phyloP scores from a whole-genome alignment of 2,113 vertebrate genomes.

The Phylloscopus whistleri region DNA sequence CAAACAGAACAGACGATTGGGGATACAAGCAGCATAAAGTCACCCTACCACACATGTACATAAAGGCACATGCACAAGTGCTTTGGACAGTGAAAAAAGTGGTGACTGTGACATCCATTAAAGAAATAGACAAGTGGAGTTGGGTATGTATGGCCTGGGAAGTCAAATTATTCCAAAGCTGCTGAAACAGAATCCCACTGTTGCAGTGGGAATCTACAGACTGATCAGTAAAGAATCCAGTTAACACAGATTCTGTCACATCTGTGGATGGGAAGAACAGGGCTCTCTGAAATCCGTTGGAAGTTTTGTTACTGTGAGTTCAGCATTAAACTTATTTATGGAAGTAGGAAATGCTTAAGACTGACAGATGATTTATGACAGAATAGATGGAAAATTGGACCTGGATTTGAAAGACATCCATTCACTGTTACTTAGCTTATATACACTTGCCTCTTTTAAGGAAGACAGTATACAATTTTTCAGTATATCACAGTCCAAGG shows the following conservation, averaged over 20 bases:
- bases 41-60: no score
- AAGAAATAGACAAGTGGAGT: not conserved
- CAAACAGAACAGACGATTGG: no score
- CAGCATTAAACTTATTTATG: not conserved
- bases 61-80: not conserved
- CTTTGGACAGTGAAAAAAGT: not conserved
- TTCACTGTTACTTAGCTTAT: not conserved
- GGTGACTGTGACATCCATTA: not conserved
- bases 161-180: not conserved
- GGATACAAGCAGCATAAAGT: no score
- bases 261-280: not conserved
- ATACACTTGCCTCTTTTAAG: not conserved
- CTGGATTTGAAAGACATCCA: not conserved
- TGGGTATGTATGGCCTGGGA: not conserved
- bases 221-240: not conserved
- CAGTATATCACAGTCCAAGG: not conserved
- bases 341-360: not conserved
- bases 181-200: not conserved
- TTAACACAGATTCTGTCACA: not conserved
- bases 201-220: not conserved
- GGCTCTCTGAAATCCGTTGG: not conserved
- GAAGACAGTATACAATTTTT: not conserved
- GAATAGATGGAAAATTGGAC: not conserved
- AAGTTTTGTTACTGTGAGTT: not conserved
- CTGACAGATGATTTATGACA: not conserved